phyloP scores from a whole-genome alignment of 2,888 invertebrate genomes.

The Eledona agricola region DNA sequence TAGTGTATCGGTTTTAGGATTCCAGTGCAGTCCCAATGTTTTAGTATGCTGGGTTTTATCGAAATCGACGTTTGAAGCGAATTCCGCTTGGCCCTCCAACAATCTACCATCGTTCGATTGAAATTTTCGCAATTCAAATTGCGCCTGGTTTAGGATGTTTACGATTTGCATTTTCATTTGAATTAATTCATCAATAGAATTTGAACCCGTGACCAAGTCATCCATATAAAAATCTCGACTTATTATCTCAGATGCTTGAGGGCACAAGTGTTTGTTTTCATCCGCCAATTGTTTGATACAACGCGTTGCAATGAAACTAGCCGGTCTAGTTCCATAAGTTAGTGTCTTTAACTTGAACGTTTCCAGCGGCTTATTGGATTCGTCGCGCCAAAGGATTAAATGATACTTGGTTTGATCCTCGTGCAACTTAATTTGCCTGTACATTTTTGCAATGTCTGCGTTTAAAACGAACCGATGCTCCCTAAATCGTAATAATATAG shows the following conservation, averaged over 20 bases:
- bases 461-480: constrained; percentile 7
- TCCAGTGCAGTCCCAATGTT: constrained; percentile 14
- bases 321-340: constrained; percentile 26
- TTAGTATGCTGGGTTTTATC: constrained; percentile 6
- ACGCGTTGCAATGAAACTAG: constrained; percentile 15
- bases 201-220: constrained; percentile 22
- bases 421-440: constrained; percentile 18
- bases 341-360: constrained; percentile 24
- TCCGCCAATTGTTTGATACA: constrained; percentile 21
- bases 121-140: constrained; percentile 33
- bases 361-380: constrained; percentile 3
- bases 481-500: constrained; percentile 21
- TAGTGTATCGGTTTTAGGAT: constrained; percentile 4
- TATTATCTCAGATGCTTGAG: constrained; percentile 12
- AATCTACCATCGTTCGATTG: constrained; percentile 7
- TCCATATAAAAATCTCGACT: constrained; percentile 23
- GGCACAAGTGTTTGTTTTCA: background rate
- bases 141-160: constrained; percentile 15
- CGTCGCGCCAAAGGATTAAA: constrained; percentile 31
- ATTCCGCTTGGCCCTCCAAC: background rate
- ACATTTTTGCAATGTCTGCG: constrained; percentile 30
- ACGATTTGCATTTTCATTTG: constrained; percentile 10
- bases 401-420: constrained; percentile 11
- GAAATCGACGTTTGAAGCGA: background rate
- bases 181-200: constrained; percentile 13